Base-by-base conservation (phyloP, 2,797 vertebrate species). In the Fistularia commersonii region DNA sequence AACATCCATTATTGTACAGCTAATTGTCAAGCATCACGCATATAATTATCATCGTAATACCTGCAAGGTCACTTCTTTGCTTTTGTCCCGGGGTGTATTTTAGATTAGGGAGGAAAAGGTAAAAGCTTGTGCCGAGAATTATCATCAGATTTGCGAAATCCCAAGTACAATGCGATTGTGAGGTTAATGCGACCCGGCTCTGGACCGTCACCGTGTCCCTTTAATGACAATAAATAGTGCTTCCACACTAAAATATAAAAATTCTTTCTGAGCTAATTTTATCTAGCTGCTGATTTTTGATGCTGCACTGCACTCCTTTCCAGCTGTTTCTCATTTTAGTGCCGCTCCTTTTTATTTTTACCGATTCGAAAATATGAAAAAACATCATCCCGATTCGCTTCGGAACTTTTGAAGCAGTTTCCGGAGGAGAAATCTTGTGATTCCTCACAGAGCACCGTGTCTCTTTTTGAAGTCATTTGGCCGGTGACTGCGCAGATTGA, bases 11-110 rank as follows among this genome's bases (percentile, higher is more conserved):
- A 80, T 56, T 61, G 53, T 64, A 49, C 45, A 57, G 55, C 61
- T 80, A 79, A 80, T 84, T 77, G 77, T 83, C 51, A 63, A 72
- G 69, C 64, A 67, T 77, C 74, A 76, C 76, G 68, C 66, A 57
- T 61, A 72, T 70, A 56, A 79, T 73, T 66, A 69, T 61, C 31
- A 40, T 35, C 32, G 64, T 15, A 15, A 61, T 68, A 79, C 75
- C 78, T 77, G 49, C 34, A 6, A 73, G 76, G 69, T 59, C 14
- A 41, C 4, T 71, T 61, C 61, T 66, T 61, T 55, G 51, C 42
- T 53, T 36, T 66, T 40, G 62, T 73, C 47, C 45, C 7, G 42
- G 52, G 52, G 62, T 64, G 23, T 50, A 51, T 31, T 59, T 48
- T 37, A 51, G 58, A 77, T 80, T 60, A 53, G 32, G 33, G 45